Conservation (phyloP, 2,888 invertebrate genomes). For the Caradrina clavipalpis region DNA sequence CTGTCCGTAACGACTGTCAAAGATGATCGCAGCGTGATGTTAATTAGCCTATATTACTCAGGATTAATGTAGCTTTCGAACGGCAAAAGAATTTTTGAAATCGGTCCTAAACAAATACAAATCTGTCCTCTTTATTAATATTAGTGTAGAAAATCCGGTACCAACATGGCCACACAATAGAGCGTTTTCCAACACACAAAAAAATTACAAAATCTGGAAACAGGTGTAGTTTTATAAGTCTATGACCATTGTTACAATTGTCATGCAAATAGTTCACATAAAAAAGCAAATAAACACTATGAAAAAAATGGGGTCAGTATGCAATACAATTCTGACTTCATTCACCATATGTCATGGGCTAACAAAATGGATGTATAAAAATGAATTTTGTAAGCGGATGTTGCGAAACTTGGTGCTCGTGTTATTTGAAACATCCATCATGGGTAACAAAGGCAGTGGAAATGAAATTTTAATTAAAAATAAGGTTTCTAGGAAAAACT, state of each 20-base stretch:
- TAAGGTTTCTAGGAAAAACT: neutral
- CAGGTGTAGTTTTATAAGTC: conserved; percentile 41
- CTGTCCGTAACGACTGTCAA: too few species aligned
- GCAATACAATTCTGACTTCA: conserved; percentile 36
- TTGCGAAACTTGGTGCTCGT: conserved; percentile 27
- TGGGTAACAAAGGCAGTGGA: neutral
- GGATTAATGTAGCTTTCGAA: too few species aligned
- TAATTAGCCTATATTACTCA: too few species aligned
- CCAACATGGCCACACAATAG: conserved; percentile 30
- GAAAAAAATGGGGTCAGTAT: conserved; percentile 57
- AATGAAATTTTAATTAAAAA: conserved; percentile 3
- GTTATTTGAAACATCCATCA: conserved; percentile 28
- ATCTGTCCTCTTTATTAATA: too few species aligned
- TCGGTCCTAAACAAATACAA: too few species aligned
- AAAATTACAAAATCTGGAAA: conserved; percentile 25
- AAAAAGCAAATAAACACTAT: conserved; percentile 28
- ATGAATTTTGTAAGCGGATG: conserved; percentile 54
- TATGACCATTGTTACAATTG: conserved; percentile 53
- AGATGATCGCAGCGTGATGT: too few species aligned
- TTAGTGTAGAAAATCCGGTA: too few species aligned
- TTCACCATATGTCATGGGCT: conserved; percentile 50
- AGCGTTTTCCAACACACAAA: conserved; percentile 29
- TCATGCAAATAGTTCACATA: conserved; percentile 47
- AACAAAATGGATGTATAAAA: conserved; percentile 41
- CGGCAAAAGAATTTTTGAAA: too few species aligned